Conservation (phyloP, 1,140 invertebrate genomes). For the Nephotettix cincticeps region DNA sequence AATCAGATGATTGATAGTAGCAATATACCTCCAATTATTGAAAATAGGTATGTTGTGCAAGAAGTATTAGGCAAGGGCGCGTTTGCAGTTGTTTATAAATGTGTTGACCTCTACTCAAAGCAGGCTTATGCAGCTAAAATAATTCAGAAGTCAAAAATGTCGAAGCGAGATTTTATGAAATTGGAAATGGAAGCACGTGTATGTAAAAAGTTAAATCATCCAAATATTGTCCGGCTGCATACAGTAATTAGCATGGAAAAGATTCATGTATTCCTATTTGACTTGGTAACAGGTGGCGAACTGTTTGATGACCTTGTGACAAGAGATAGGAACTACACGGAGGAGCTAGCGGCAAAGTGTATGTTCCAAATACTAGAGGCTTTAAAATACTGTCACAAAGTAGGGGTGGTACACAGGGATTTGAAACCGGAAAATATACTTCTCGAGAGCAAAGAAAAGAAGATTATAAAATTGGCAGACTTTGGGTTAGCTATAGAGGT, state of each 20-base stretch:
- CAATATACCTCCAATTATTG: not conserved
- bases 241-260: not conserved
- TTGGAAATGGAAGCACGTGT: not conserved
- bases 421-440: conserved; percentile 1
- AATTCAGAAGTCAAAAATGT: not conserved
- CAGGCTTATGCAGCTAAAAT: not conserved
- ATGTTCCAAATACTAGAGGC: not conserved
- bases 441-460: conserved; percentile 37
- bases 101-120: not conserved
- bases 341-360: not conserved
- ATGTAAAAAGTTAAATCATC: conserved; percentile 7
- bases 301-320: not conserved
- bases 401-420: conserved; percentile 2
- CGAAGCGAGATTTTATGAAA: not conserved
- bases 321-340: not conserved
- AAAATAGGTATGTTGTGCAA: not conserved
- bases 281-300: not conserved
- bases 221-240: not conserved
- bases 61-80: not conserved
- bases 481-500: not conserved
- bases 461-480: not conserved
- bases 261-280: not conserved
- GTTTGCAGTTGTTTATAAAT: not conserved
- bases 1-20: not conserved
- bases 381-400: not conserved